Conservation (phyloP, 1,140 invertebrate species). For the Ladona fulva region DNA sequence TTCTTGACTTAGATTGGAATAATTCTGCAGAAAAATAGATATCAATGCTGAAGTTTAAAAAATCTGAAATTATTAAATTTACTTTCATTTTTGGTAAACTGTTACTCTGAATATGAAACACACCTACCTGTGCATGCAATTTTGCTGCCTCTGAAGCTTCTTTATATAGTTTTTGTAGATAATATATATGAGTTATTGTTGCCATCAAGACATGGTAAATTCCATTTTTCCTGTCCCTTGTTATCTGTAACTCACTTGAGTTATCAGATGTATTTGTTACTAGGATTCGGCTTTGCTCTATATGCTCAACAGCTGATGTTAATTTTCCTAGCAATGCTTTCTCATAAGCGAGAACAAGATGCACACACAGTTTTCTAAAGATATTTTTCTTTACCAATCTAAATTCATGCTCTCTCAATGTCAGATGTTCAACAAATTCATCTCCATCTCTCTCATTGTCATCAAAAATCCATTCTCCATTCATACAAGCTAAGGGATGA, state of each 20-base stretch:
- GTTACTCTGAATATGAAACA: no score
- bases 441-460: neutral
- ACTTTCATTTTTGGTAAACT: no score
- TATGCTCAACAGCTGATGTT: neutral
- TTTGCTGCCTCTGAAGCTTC: no score
- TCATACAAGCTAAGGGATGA: neutral
- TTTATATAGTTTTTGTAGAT: neutral
- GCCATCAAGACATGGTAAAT: neutral
- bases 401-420: neutral
- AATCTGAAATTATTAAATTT: no score
- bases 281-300: neutral
- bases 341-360: neutral
- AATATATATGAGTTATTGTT: neutral
- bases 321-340: neutral
- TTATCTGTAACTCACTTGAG: neutral
- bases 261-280: neutral
- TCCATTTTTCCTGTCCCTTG: neutral
- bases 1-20: neutral
- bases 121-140: no score
- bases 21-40: neutral
- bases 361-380: neutral
- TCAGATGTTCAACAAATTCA: neutral
- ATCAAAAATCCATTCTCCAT: neutral
- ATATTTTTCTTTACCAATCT: neutral
- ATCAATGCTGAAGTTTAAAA: neutral